A percentile compares a stretch with the other conserved stretches of the same genome.
Conservation (phyloP, 2,113 vertebrate species). For the Sylvia atricapilla region DNA sequence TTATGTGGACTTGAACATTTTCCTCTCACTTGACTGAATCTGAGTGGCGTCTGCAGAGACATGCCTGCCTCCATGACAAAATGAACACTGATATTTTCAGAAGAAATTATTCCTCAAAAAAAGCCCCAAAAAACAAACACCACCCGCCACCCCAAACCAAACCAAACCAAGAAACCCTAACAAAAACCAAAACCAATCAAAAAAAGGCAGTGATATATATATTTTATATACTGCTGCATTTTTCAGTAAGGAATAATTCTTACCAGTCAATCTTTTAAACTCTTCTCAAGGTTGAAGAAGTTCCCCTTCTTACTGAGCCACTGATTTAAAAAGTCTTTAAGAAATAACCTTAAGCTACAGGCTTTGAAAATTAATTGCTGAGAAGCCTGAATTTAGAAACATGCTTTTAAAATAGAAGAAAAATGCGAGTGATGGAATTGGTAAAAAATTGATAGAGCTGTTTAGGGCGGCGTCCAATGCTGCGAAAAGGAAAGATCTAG, state of each 20-base stretch:
- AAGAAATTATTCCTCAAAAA: neutral
- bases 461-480: neutral
- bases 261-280: neutral
- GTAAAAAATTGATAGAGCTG: neutral
- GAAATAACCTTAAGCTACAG: neutral
- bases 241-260: neutral
- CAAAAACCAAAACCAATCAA: no score
- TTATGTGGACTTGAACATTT: neutral
- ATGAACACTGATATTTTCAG: neutral
- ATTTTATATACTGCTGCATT: neutral
- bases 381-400: neutral
- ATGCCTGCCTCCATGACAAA: neutral
- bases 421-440: accelerated
- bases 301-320: neutral
- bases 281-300: neutral
- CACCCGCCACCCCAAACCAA: no score
- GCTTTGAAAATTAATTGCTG: neutral
- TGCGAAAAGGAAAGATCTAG: neutral
- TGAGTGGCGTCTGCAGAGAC: neutral
- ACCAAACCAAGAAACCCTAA: no score
- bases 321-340: neutral
- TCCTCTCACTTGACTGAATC: neutral
- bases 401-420: neutral
- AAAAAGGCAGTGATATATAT: neutral
- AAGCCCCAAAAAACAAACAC: neutral